A percentile compares a stretch with the other conserved stretches of the same genome.
Evolutionary conservation across 1,140 invertebrate species (phyloP).

Genomic region (Lepidostoma basale): DNA sequence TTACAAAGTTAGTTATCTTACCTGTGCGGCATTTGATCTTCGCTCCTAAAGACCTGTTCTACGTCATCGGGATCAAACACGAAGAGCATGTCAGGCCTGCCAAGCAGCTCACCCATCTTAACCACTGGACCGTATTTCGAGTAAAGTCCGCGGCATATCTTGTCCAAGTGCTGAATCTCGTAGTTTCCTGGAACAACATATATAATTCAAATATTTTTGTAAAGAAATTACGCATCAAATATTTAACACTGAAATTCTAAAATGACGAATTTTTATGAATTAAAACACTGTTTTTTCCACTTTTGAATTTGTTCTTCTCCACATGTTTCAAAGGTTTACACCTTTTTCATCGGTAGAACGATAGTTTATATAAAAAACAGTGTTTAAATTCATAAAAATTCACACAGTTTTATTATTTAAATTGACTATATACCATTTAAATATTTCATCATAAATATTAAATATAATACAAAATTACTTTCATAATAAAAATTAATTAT

Average conservation of each 20-base stretch:
- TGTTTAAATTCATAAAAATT: neutral
- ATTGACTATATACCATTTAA: too few species aligned
- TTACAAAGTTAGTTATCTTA: constrained; percentile 27
- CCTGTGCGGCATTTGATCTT: constrained; percentile 74
- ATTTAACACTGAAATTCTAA: too few species aligned
- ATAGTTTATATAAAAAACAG: too few species aligned
- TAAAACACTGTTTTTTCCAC: neutral
- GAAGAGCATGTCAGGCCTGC: constrained; percentile 79
- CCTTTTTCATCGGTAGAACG: neutral
- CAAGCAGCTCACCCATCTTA: constrained; percentile 75
- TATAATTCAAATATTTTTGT: neutral
- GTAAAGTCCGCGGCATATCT: constrained; percentile 70
- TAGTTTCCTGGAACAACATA: constrained; percentile 51
- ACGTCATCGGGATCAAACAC: constrained; percentile 79
- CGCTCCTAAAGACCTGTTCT: constrained; percentile 74
- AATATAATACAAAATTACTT: too few species aligned
- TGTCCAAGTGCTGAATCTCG: constrained; percentile 75
- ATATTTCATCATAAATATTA: too few species aligned
- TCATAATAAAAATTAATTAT: too few species aligned
- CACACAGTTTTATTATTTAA: neutral
- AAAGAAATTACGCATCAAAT: neutral
- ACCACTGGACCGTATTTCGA: constrained; percentile 75
- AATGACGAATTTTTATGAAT: neutral
- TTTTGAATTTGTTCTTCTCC: neutral
- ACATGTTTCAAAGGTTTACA: neutral